Evolutionary conservation across 2,113 vertebrate species (phyloP), one percentile per base, ranked within the genome.

Genomic region (Spermophilus dauricus): DNA sequence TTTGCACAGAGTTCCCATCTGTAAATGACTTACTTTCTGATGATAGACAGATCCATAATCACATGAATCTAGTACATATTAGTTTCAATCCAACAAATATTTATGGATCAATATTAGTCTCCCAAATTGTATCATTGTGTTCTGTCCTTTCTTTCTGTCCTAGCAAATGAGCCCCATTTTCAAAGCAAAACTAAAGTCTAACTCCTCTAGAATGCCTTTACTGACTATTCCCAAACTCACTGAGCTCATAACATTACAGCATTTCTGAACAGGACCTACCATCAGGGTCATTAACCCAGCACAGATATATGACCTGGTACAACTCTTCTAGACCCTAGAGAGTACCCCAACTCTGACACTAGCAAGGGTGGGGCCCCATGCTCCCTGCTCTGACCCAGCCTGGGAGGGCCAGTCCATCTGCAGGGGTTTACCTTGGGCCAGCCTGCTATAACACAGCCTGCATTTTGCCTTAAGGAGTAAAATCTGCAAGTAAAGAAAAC

Each of bases 401-500:
- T 53, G 13, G 4, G 32, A 92, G 28, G 67, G 51, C 18, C 10
- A 11, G 20, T 69, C 18, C 0, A 24, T 24, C 1, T 56, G 34
- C 17, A 61, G 20, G 11, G 96, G 97, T 98, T 98, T 97, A 96
- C 30, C 32, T 75, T 70, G 96, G 98, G 95, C 98, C 93, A 98
- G 97, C 89, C 97, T n/a, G 75, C 30, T 70, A 97, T 45, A 37
- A 72, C 97, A 76, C 3, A 95, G 95, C 94, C 97, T 97, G 96
- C 96, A 98, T 98, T 99, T 98, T 94, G 97, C 96, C 98, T 98
- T 97, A 97, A 98, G 97, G 96, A 98, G 97, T 96, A 98, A 80
- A 30, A 97, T 98, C 98, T 97, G 98, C 96, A 96, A 96, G 96
- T 91, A 98, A 98, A 98, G 98, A 98, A 98, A 98, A 97, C 97